These are phyloP conservation scores for Glaucopsyche alexis DNA, from an alignment of 2,888 invertebrate species.

Conservation along the genomic window DNA sequence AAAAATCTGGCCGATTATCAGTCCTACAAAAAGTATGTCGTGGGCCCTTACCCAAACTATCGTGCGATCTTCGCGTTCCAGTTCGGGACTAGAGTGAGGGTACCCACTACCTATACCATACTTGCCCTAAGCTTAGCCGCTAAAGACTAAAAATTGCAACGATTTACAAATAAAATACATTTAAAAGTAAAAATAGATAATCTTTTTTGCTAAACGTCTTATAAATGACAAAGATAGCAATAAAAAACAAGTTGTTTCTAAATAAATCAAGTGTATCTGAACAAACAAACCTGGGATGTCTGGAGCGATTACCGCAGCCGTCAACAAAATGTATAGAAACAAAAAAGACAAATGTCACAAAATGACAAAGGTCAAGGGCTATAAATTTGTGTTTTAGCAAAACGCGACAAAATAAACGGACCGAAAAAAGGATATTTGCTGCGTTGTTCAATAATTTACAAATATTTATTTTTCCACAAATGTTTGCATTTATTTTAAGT, in stretches of 20 bases:
- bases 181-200: too few relatives aligned
- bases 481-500: background rate
- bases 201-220: background rate
- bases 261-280: background rate
- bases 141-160: too few relatives aligned
- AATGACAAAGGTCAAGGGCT: slow-evolving; percentile 20
- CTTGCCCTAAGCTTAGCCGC: too few relatives aligned
- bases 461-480: background rate
- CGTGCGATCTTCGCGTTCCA: too few relatives aligned
- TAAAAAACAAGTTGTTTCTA: background rate
- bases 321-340: slow-evolving; percentile 17
- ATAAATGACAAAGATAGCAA: background rate
- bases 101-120: too few relatives aligned
- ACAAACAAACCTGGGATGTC: slow-evolving; percentile 2
- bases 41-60: too few relatives aligned
- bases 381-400: slow-evolving; percentile 17
- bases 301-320: slow-evolving; percentile 7
- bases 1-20: too few relatives aligned
- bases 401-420: slow-evolving; percentile 15
- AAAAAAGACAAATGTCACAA: slow-evolving; percentile 16
- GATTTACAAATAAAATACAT: too few relatives aligned
- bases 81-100: too few relatives aligned
- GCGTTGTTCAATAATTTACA: background rate
- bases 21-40: too few relatives aligned
- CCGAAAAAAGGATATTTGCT: slow-evolving; percentile 9